These are phyloP conservation scores for Pseudomyrmex pallidus DNA, from an alignment of 1,140 invertebrate genomes.

Conservation along the genomic window DNA sequence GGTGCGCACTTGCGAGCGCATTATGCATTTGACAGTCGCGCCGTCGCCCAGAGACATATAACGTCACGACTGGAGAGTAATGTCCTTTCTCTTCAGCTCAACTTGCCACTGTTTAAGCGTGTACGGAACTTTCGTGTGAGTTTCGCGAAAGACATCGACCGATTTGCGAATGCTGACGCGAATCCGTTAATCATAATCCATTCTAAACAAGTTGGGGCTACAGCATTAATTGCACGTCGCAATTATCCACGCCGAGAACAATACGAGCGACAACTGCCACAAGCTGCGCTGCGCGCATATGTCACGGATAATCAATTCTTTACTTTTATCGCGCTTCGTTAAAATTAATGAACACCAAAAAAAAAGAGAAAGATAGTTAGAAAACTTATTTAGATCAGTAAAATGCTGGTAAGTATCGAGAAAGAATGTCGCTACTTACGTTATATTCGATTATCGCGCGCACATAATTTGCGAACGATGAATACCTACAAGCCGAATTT, in stretches of 20 bases:
- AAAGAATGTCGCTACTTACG: no score
- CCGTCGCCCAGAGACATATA: slow-evolving; percentile 51
- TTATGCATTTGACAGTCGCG: slow-evolving; percentile 61
- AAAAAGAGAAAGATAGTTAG: background rate
- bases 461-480: no score
- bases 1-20: slow-evolving; percentile 55
- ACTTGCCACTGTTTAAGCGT: slow-evolving; percentile 53
- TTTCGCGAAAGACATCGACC: slow-evolving; percentile 51
- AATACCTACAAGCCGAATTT: background rate
- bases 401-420: no score
- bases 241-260: slow-evolving; percentile 45
- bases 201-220: slow-evolving; percentile 44
- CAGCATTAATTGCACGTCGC: slow-evolving; percentile 44
- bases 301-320: slow-evolving; percentile 39
- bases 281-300: background rate
- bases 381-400: background rate
- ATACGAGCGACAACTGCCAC: slow-evolving; percentile 32
- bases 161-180: slow-evolving; percentile 47
- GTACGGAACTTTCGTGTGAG: slow-evolving; percentile 38
- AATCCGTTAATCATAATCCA: slow-evolving; percentile 53
- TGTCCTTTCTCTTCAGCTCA: slow-evolving; percentile 47
- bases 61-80: slow-evolving; percentile 55
- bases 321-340: background rate
- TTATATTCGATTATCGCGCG: background rate
- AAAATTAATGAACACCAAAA: background rate